phyloP scores from a whole-genome alignment of 2,888 invertebrate species.

The Mallateleia sp. region DNA sequence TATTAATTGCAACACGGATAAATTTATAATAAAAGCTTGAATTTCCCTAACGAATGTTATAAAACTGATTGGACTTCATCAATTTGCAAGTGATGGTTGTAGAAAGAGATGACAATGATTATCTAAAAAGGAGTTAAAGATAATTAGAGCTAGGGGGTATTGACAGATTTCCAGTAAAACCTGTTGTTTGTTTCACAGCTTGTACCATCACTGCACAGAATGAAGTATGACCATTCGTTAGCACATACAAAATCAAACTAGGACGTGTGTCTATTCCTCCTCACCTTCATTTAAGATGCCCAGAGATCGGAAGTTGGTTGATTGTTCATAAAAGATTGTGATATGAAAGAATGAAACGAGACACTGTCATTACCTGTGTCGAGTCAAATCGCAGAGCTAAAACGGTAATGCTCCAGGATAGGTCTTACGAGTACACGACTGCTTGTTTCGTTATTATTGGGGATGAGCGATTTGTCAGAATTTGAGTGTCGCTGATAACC shows the following conservation, averaged over 20 bases:
- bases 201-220: conserved; percentile 69
- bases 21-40: too few species aligned
- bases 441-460: conserved; percentile 58
- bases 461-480: conserved; percentile 57
- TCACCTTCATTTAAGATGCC: conserved; percentile 70
- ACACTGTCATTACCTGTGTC: conserved; percentile 89
- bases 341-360: conserved; percentile 89
- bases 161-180: too few species aligned
- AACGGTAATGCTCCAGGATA: conserved; percentile 86
- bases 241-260: conserved; percentile 79
- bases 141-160: too few species aligned
- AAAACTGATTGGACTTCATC: too few species aligned
- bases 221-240: conserved; percentile 81
- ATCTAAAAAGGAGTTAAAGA: too few species aligned
- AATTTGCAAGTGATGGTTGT: too few species aligned
- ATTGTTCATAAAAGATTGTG: conserved; percentile 86
- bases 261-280: conserved; percentile 54
- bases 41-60: too few species aligned
- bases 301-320: conserved; percentile 74
- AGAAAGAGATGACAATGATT: too few species aligned
- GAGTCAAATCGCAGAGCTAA: conserved; percentile 88
- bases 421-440: conserved; percentile 8
- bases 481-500: too few species aligned
- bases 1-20: too few species aligned
- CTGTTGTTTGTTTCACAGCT: conserved; percentile 79